Percentiles rank a stretch among this genome's conserved stretches.
Evolutionary conservation across 2,797 vertebrate species (phyloP).

Genomic region (Taenioides sp.): DNA sequence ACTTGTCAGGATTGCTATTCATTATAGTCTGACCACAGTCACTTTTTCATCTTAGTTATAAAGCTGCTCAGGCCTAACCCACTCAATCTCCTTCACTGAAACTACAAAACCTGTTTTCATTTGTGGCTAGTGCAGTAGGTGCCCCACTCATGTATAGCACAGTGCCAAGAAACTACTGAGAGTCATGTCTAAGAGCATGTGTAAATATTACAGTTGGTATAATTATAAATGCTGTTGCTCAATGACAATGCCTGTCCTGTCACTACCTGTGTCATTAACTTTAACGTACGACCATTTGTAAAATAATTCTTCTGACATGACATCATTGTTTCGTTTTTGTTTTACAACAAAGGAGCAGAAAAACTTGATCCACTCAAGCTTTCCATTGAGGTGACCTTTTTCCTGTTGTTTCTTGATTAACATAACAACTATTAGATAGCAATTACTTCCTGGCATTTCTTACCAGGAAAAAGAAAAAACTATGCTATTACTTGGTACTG

Average conservation of each 20-base stretch:
- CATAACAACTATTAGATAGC: background rate
- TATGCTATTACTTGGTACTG: conserved; percentile 15
- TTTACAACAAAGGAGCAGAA: background rate
- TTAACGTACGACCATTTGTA: background rate
- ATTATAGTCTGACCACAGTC: conserved; percentile 5
- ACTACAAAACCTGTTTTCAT: background rate
- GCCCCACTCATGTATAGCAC: background rate
- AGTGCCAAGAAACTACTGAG: background rate
- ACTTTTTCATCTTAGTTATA: conserved; percentile 13
- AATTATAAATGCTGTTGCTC: background rate
- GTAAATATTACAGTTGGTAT: background rate
- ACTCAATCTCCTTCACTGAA: background rate
- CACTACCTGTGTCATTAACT: background rate
- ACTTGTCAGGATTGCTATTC: conserved; percentile 1
- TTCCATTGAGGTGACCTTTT: conserved; percentile 4
- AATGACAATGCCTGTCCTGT: background rate
- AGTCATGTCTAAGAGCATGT: background rate
- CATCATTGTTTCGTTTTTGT: conserved; percentile 2
- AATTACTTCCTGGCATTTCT: conserved; percentile 17
- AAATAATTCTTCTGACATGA: conserved; percentile 1
- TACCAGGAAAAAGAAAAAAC: background rate
- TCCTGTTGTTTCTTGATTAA: conserved; percentile 23
- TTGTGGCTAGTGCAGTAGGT: background rate
- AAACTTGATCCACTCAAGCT: conserved; percentile 1
- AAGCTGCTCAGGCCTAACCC: conserved; percentile 1